Base-by-base conservation (phyloP, 2,113 vertebrate genomes). In the Tychaedon coryphoeus region DNA sequence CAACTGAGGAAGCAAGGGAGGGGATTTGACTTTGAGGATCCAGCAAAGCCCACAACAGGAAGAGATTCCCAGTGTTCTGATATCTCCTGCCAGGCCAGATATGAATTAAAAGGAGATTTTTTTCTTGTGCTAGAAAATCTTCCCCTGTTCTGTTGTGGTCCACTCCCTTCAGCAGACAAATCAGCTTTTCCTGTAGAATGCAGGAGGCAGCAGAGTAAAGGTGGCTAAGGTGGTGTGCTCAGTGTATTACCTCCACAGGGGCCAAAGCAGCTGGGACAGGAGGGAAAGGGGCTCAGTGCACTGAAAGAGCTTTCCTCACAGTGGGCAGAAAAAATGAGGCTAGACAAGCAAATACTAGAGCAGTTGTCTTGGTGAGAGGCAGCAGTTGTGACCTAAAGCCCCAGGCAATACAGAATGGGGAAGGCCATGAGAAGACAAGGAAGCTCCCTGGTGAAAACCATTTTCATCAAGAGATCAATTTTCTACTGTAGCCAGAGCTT, bases 401-500 rank as follows among this genome's bases (percentile, higher is more conserved):
- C 14, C 1, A 5, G 60, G 36, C 19, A 73, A 20, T 9, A 31
- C 3, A 47, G 75, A 51, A 40, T 18, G 29, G 72, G 14, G 33
- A 64, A 67, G 33, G n/a, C 31, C 3, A 3, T 43, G 48, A 50
- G 38, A 86, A 11, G 26, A 75, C 51, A 50, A 88, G 34, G 33
- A 61, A 26, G 40, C 43, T 89, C 34, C 47, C 56, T 57, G 53
- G 36, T 72, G 34, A 91, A 86, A 92, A 67, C 31, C 23, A 13
- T 73, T 85, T 89, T 88, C 34, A 67, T 91, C 70, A 86, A 57
- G 74, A 72, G n/a, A 72, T 94, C 92, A 61, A 75, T 94, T 96
- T 95, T 74, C 87, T 93, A 65, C 65, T 48, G 36, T 74, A 71
- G 69, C 33, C 72, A 78, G 60, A 92, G 74, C 71, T 80, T 91